Conservation (phyloP, 2,888 invertebrate species). For the Epiblema foenella region DNA sequence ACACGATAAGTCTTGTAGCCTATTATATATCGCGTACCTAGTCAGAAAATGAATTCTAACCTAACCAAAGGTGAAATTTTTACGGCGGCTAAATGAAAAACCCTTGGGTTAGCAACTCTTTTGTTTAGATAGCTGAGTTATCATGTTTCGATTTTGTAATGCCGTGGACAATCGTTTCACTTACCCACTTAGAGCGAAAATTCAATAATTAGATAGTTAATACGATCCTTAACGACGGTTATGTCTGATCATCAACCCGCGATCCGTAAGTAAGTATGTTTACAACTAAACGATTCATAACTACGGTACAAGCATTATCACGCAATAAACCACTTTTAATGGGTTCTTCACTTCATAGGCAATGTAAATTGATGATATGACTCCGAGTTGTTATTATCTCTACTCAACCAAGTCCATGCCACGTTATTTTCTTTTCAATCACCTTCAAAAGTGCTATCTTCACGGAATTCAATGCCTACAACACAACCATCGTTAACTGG, state of each 20-base stretch:
- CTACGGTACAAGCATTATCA: conserved; percentile 19
- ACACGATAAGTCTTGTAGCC: conserved; percentile 21
- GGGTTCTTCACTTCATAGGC: conserved; percentile 30
- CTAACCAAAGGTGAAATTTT: not conserved
- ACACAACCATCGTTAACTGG: conserved; percentile 4
- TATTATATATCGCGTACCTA: not conserved
- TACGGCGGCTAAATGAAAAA: no score
- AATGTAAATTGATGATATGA: conserved; percentile 32
- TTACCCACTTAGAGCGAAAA: not conserved
- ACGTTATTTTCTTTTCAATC: conserved; percentile 28
- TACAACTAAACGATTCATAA: conserved; percentile 22
- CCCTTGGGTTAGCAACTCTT: not conserved
- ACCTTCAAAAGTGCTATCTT: conserved; percentile 20
- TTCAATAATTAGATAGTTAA: not conserved
- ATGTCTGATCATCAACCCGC: conserved; percentile 1
- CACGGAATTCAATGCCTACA: conserved; percentile 37
- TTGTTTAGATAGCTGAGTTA: not conserved
- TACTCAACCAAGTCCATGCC: conserved; percentile 33
- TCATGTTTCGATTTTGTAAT: not conserved
- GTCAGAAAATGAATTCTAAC: not conserved
- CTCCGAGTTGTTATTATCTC: conserved; percentile 30
- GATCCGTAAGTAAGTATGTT: conserved; percentile 20
- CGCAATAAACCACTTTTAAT: conserved; percentile 25
- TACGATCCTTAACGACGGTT: not conserved
- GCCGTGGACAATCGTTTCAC: not conserved